These are phyloP conservation scores for Oceanodroma tethys DNA, from an alignment of 2,113 vertebrate genomes.

Conservation along the genomic window DNA sequence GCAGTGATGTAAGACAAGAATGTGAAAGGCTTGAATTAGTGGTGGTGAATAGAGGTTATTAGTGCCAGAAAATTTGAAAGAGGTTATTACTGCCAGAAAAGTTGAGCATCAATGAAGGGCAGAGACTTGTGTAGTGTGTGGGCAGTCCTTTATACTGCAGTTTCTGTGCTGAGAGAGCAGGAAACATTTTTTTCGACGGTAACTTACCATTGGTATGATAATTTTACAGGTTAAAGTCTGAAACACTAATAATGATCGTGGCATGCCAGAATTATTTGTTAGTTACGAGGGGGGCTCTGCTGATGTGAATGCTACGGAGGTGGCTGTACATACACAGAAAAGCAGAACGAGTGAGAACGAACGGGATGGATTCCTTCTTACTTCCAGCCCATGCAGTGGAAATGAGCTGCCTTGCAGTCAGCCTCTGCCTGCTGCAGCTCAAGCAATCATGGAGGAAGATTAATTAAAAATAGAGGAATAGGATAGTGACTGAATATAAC, in stretches of 20 bases:
- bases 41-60: not conserved
- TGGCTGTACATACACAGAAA: not conserved
- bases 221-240: conserved; percentile 75
- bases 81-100: not conserved
- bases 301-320: not conserved
- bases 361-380: not conserved
- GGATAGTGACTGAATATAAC: conserved; percentile 71
- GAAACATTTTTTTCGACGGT: not conserved
- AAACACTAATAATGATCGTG: conserved; percentile 79
- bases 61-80: not conserved
- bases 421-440: conserved; percentile 67
- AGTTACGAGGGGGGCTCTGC: conserved; percentile 55
- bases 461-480: conserved; percentile 80
- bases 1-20: not conserved
- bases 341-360: not conserved
- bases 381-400: conserved; percentile 58
- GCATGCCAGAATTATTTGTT: conserved; percentile 58
- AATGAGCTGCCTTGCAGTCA: conserved; percentile 75
- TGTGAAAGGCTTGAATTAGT: not conserved
- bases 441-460: conserved; percentile 69
- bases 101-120: not conserved
- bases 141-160: not conserved
- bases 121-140: not conserved
- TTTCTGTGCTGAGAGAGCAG: not conserved
- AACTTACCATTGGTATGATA: not conserved